Evolutionary conservation across 2,888 invertebrate genomes (phyloP).

Genomic region (Zonitis immaculata): DNA sequence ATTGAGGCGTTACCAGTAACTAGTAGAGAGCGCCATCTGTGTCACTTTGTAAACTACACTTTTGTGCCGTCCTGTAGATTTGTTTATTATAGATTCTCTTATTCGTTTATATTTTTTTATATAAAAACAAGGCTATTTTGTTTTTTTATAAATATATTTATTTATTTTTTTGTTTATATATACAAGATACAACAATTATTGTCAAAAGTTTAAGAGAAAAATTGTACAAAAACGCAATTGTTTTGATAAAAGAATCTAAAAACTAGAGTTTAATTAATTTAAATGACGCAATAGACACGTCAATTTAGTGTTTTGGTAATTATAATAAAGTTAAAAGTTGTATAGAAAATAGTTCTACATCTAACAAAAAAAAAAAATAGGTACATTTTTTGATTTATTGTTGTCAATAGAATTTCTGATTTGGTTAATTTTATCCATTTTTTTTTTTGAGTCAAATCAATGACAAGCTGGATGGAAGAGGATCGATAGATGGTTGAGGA

Average conservation of each 20-base stretch:
- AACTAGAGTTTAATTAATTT: slow-evolving; percentile 19
- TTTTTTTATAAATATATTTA: slow-evolving; percentile 11
- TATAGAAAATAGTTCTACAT: neutral
- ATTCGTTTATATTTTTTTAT: too few species aligned
- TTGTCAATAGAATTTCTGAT: slow-evolving; percentile 5
- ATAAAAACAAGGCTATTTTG: too few species aligned
- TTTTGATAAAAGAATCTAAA: slow-evolving; percentile 1
- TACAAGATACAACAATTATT: slow-evolving; percentile 45
- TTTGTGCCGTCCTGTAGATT: too few species aligned
- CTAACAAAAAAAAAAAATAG: slow-evolving; percentile 4
- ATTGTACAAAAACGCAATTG: slow-evolving; percentile 28
- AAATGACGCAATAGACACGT: slow-evolving; percentile 6
- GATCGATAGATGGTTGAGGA: neutral
- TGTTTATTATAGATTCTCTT: too few species aligned
- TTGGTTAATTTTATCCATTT: slow-evolving; percentile 12
- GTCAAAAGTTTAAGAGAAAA: slow-evolving; percentile 41
- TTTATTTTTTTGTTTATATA: slow-evolving; percentile 25
- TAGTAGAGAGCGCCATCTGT: too few species aligned
- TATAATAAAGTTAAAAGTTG: neutral
- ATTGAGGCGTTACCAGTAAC: too few species aligned
- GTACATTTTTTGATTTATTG: slow-evolving; percentile 8
- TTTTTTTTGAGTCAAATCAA: neutral
- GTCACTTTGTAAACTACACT: too few species aligned
- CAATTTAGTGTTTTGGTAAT: too few species aligned
- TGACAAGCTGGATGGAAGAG: neutral